Evolutionary conservation across 2,888 invertebrate species (phyloP).

Genomic region (Eilema depressum): DNA sequence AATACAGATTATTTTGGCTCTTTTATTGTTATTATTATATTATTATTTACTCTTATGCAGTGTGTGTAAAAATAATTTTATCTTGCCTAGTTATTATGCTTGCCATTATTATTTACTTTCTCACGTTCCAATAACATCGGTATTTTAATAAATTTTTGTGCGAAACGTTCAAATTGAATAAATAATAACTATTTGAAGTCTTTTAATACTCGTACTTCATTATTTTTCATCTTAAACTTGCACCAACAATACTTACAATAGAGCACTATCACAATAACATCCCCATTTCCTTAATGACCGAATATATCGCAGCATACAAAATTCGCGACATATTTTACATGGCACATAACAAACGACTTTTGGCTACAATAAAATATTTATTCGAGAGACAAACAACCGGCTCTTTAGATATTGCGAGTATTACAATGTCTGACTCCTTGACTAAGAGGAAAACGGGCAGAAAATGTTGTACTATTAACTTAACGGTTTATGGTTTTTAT

Average conservation of each 20-base stretch:
- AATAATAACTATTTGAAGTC: background rate
- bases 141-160: too few relatives aligned
- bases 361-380: slow-evolving; percentile 31
- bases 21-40: too few relatives aligned
- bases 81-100: too few relatives aligned
- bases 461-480: slow-evolving; percentile 58
- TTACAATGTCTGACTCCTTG: slow-evolving; percentile 26
- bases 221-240: background rate
- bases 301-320: slow-evolving; percentile 16
- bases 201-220: background rate
- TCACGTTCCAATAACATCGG: too few relatives aligned
- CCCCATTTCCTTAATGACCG: slow-evolving; percentile 24
- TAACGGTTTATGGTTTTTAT: slow-evolving; percentile 54
- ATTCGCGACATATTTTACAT: slow-evolving; percentile 21
- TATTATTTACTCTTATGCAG: too few relatives aligned
- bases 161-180: background rate
- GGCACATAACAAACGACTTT: slow-evolving; percentile 24
- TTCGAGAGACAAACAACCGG: slow-evolving; percentile 25
- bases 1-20: too few relatives aligned
- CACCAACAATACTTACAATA: slow-evolving; percentile 6
- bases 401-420: slow-evolving; percentile 17
- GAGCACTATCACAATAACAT: slow-evolving; percentile 5
- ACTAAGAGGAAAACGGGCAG: slow-evolving; percentile 56
- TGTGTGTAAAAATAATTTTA: too few relatives aligned
- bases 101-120: too few relatives aligned